Conservation (phyloP, 2,888 invertebrate genomes). For the Caenorhabditis sp. region DNA sequence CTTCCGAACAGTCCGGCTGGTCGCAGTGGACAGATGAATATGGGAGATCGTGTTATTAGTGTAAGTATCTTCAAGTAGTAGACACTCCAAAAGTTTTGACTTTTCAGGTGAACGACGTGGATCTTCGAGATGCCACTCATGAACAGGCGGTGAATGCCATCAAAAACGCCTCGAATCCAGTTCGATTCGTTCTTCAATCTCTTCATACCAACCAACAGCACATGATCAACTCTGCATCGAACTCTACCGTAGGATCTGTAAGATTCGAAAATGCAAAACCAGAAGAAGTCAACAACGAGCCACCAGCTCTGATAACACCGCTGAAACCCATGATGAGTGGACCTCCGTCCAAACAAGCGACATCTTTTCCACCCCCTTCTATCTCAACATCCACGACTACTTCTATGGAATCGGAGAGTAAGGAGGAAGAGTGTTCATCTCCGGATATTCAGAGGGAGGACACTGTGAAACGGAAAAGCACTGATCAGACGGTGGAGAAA, state of each 20-base stretch:
- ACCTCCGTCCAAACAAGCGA: slow-evolving; percentile 18
- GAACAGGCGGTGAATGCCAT: slow-evolving; percentile 96
- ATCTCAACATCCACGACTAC: slow-evolving; percentile 56
- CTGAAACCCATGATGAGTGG: slow-evolving; percentile 60
- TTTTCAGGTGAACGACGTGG: slow-evolving; percentile 90
- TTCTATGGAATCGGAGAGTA: slow-evolving; percentile 57
- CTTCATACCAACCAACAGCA: slow-evolving; percentile 84
- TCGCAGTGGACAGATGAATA: slow-evolving; percentile 87
- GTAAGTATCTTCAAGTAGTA: slow-evolving; percentile 77
- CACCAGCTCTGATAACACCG: slow-evolving; percentile 44
- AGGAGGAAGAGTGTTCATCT: slow-evolving; percentile 57
- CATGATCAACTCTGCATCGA: slow-evolving; percentile 74
- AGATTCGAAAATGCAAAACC: slow-evolving; percentile 65
- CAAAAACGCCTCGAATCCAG: slow-evolving; percentile 92
- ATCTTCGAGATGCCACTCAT: slow-evolving; percentile 93
- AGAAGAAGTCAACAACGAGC: slow-evolving; percentile 44
- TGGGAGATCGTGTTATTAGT: slow-evolving; percentile 85
- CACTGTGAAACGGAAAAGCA: slow-evolving; percentile 49
- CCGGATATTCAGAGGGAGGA: slow-evolving; percentile 57
- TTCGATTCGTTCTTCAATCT: slow-evolving; percentile 93
- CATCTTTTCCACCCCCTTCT: slow-evolving; percentile 39
- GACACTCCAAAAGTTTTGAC: too few species aligned
- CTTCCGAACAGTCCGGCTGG: slow-evolving; percentile 95
- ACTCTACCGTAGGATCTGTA: slow-evolving; percentile 73
- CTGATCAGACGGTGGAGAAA: slow-evolving; percentile 40